phyloP scores from a whole-genome alignment of 2,113 vertebrate genomes.

The Buteo buteo region DNA sequence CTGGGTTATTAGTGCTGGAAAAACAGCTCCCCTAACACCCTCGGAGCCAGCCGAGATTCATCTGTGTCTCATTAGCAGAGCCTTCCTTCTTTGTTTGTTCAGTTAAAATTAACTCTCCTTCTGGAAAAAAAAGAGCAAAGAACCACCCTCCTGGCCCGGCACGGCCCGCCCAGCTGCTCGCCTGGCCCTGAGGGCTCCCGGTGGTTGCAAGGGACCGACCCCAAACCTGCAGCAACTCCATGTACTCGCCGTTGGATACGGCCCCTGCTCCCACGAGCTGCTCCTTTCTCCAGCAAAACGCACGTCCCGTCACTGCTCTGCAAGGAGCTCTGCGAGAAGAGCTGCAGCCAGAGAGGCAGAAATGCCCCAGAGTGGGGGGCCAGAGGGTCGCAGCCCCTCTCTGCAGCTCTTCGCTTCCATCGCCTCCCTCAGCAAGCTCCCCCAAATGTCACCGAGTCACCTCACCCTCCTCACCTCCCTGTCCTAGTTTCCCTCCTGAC shows the following conservation, averaged over 20 bases:
- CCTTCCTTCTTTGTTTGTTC: not conserved
- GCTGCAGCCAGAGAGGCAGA: not conserved
- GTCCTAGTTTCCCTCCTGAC: not conserved
- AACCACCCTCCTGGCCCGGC: not conserved
- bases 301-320: accelerated
- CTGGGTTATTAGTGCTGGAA: slow-evolving; percentile 4
- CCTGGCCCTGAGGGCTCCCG: accelerated
- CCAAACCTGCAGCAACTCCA: not conserved
- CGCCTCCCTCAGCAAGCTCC: not conserved
- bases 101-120: not conserved
- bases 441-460: accelerated
- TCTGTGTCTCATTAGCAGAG: slow-evolving; percentile 37
- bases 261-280: not conserved
- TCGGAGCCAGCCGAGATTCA: not conserved
- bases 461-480: not conserved
- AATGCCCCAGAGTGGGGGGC: accelerated
- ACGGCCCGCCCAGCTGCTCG: accelerated
- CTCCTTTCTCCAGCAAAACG: accelerated
- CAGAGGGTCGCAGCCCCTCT: not conserved
- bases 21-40: slow-evolving; percentile 33
- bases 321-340: accelerated
- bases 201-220: accelerated
- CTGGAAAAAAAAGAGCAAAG: not conserved
- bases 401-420: not conserved
- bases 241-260: accelerated